Evolutionary conservation across 1,140 invertebrate genomes (phyloP), one percentile per base, ranked within the genome.

Genomic region (Cyphomyrmex costatus): DNA sequence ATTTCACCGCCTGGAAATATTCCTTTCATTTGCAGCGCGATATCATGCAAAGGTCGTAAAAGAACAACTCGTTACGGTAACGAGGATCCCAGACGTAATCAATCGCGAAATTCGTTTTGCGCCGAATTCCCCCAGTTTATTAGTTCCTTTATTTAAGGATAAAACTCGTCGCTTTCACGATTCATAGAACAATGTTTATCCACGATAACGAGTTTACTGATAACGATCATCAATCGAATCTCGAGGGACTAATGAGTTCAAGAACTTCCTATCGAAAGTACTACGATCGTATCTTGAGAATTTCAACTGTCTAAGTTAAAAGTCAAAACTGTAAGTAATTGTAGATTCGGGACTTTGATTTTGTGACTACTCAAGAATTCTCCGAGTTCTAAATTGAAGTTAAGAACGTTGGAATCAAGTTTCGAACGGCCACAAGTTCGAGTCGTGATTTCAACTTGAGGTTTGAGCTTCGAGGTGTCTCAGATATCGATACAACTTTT

Each of bases 21-120:
- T 88, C 51, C 51, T 73, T 68, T 19, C 12, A 24, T 33, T 56
- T 46, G 63, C n/a, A 42, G 42, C 70, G 68, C 79, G 68, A 60
- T 42, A 30, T n/a, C 21, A 19, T n/a, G n/a, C n/a, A n/a, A n/a
- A n/a, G n/a, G n/a, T n/a, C 49, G 12, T 10, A 24, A 49, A 16
- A 21, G 21, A 19, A 61, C 14, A 36, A 61, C 30, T 27, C 53
- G 51, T 36, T 12, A 24, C 24, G 6, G 27, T 60, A 53, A 70
- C 49, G 14, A 33, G 42, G 14, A 68, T 12, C 12, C 46, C 56
- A 46, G 21, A 36, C 53, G 46, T 70, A 66, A 70, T 53, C 63
- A 33, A 79, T 66, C 61, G 42, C 14, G 30, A 65, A 80, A 56
- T 56, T 36, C 49, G 14, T 30, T 24, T n/a, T 68, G 19, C 16